A percentile compares a stretch with the other conserved stretches of the same genome.
Conservation (phyloP, 2,888 invertebrate species). For the Stenurella melanura region DNA sequence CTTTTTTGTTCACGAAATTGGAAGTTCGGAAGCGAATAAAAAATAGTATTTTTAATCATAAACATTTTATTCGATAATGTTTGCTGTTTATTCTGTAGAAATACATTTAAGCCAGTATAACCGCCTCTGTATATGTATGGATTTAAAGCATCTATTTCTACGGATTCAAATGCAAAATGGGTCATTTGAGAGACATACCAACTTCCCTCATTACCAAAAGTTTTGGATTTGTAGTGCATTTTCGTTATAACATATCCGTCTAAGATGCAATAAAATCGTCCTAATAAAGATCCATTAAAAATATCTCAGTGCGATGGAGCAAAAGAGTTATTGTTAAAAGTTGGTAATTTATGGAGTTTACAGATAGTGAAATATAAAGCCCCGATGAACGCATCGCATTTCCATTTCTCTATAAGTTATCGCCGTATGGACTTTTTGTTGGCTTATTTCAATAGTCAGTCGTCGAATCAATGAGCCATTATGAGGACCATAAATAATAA, state of each 20-base stretch:
- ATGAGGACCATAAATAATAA: conserved; percentile 42
- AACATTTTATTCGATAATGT: too few relatives aligned
- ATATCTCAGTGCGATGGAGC: conserved; percentile 57
- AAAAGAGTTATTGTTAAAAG: conserved; percentile 67
- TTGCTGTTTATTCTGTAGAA: too few relatives aligned
- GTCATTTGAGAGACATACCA: conserved; percentile 20
- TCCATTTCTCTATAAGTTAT: conserved; percentile 64
- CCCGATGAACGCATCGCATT: conserved; percentile 63
- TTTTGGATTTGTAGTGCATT: conserved; percentile 17
- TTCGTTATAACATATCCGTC: conserved; percentile 44
- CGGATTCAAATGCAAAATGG: conserved; percentile 2
- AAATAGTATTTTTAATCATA: too few relatives aligned
- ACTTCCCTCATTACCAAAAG: conserved; percentile 10
- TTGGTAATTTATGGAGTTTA: conserved; percentile 65
- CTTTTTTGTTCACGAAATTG: too few relatives aligned
- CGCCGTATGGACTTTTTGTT: conserved; percentile 65
- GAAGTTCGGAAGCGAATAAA: too few relatives aligned
- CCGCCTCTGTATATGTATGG: not conserved
- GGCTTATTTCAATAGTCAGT: conserved; percentile 70
- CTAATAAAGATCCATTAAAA: conserved; percentile 62
- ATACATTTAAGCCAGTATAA: too few relatives aligned
- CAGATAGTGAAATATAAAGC: conserved; percentile 64
- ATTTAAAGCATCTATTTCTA: conserved; percentile 1
- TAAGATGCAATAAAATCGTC: conserved; percentile 59
- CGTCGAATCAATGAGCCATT: conserved; percentile 59